These are phyloP conservation scores for Stylophora pistillata DNA, from an alignment of 64 coral and sea anemone species.

Conservation along the genomic window DNA sequence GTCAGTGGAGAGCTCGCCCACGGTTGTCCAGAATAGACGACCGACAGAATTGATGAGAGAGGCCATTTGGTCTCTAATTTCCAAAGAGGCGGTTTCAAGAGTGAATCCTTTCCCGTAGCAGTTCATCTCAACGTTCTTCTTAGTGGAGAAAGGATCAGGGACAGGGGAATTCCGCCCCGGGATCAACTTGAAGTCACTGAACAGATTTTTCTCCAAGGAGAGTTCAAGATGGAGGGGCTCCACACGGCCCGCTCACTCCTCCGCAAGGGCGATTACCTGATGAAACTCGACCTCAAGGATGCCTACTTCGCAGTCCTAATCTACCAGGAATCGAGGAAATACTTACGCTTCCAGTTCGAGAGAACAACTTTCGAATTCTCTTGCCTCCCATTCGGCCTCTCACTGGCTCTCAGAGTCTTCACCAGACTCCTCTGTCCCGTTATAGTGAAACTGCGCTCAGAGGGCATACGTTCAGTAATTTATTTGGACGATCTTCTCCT, in stretches of 20 bases:
- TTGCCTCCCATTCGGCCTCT: conserved; percentile 50
- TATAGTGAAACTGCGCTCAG: conserved; percentile 3
- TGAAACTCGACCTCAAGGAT: conserved; percentile 52
- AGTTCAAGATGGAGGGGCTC: conserved; percentile 53
- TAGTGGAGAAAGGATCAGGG: conserved; percentile 49
- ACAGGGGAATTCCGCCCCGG: conserved; percentile 41
- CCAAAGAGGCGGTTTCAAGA: conserved; percentile 40
- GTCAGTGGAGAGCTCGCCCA: not conserved
- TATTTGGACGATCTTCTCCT: conserved; percentile 53
- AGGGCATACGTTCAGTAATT: conserved; percentile 50
- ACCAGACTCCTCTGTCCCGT: conserved; percentile 36
- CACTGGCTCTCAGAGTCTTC: conserved; percentile 30
- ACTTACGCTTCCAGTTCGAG: conserved; percentile 28
- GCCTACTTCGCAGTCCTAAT: conserved; percentile 43
- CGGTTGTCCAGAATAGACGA: not conserved
- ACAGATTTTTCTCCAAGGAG: conserved; percentile 40
- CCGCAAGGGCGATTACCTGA: conserved; percentile 15
- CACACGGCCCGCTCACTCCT: conserved; percentile 30
- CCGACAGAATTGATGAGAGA: not conserved
- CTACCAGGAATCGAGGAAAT: conserved; percentile 7
- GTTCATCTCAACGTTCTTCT: conserved; percentile 51
- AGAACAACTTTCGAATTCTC: conserved; percentile 30
- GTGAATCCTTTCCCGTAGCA: conserved; percentile 36
- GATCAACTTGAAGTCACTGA: conserved; percentile 47
- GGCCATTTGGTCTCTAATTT: conserved; percentile 32